phyloP scores from a whole-genome alignment of 2,888 invertebrate genomes.

The Leptinotarsa tumamoca region DNA sequence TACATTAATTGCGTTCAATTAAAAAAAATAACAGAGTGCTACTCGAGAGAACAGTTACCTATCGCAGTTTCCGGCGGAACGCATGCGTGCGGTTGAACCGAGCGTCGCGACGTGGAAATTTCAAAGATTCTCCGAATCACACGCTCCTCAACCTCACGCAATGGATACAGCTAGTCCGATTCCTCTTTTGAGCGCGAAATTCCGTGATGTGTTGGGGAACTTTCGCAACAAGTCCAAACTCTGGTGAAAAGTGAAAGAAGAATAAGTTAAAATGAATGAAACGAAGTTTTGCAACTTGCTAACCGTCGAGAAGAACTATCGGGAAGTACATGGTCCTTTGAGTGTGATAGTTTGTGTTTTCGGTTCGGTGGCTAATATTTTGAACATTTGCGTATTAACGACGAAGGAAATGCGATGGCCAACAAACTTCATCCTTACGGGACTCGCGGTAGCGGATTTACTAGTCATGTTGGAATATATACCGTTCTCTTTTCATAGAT shows the following conservation, averaged over 20 bases:
- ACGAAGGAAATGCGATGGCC: conserved; percentile 91
- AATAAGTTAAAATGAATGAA: conserved; percentile 5
- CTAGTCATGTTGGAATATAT: conserved; percentile 96
- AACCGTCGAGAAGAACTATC: conserved; percentile 75
- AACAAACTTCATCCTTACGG: conserved; percentile 91
- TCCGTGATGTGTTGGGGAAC: neutral
- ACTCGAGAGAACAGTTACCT: neutral
- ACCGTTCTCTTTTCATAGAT: conserved; percentile 87
- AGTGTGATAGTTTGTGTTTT: conserved; percentile 89
- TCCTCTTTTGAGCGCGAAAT: neutral
- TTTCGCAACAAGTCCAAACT: neutral
- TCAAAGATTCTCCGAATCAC: conserved; percentile 4
- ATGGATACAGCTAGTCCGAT: neutral
- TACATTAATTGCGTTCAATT: conserved; percentile 1
- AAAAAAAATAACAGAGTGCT: neutral
- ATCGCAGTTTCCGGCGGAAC: neutral
- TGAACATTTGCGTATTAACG: conserved; percentile 91
- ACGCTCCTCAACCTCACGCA: neutral
- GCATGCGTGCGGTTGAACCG: conserved; percentile 2
- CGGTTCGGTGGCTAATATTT: conserved; percentile 90
- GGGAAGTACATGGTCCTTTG: conserved; percentile 84
- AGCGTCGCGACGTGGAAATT: conserved; percentile 10
- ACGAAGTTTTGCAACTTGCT: conserved; percentile 67
- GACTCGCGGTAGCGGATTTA: conserved; percentile 90
- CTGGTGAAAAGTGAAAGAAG: neutral